Percentiles rank a stretch among this genome's conserved stretches.
Conservation (phyloP, 2,888 invertebrate genomes). For the Mantis religiosa region DNA sequence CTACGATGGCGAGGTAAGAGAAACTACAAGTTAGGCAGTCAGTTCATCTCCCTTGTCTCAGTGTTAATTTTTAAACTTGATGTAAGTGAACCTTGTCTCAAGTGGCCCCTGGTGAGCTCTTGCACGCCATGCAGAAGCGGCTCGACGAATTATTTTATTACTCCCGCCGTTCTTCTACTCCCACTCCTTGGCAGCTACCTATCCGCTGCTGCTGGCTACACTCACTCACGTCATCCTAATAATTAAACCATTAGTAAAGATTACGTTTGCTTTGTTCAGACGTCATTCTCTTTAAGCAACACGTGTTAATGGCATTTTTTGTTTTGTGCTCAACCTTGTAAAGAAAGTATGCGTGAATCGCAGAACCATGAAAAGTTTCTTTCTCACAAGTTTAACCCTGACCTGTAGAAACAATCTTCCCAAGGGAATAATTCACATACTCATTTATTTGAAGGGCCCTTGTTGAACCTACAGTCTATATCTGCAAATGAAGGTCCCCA, state of each 20-base stretch:
- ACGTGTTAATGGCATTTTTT: neutral
- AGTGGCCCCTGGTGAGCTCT: constrained; percentile 26
- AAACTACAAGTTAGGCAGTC: neutral
- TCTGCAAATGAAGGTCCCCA: neutral
- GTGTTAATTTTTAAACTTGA: constrained; percentile 29
- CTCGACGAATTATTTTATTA: constrained; percentile 21
- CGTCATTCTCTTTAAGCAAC: neutral
- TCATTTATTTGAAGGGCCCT: neutral
- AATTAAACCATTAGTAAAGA: neutral
- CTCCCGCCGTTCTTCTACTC: neutral
- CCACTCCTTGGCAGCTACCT: neutral
- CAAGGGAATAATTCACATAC: neutral
- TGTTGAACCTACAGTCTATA: neutral
- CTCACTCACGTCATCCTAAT: neutral
- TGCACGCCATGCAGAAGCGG: neutral
- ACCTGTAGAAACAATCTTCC: neutral
- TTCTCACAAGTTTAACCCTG: neutral
- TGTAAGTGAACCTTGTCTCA: constrained; percentile 25
- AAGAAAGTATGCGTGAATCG: neutral
- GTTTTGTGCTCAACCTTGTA: neutral
- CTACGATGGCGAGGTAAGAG: neutral
- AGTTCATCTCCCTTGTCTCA: constrained; percentile 7
- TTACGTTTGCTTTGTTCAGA: neutral
- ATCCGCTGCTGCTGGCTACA: neutral
- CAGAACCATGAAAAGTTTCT: neutral